Evolutionary conservation across 2,888 invertebrate genomes (phyloP).

Genomic region (Lasiommata megera): DNA sequence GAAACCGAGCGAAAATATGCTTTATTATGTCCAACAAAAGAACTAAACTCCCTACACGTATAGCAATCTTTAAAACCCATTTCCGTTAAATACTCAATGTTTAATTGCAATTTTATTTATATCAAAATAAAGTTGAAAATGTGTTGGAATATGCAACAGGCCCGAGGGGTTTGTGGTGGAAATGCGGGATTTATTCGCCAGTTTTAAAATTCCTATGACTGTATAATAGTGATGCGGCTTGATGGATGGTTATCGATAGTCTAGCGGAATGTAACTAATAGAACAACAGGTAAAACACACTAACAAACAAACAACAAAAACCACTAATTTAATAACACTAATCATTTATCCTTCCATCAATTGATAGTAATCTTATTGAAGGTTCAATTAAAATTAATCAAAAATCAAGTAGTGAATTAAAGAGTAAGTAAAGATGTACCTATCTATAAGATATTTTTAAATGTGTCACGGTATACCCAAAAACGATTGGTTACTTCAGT

Average conservation of each 20-base stretch:
- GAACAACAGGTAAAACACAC: no score
- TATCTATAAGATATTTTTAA: no score
- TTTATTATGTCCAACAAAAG: conserved; percentile 20
- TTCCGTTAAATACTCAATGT: conserved; percentile 5
- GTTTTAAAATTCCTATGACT: conserved; percentile 30
- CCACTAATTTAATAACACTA: no score
- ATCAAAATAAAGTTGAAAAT: conserved; percentile 12
- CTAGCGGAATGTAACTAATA: neutral
- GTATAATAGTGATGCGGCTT: conserved; percentile 4
- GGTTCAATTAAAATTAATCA: no score
- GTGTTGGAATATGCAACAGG: conserved; percentile 18
- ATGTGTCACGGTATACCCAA: no score
- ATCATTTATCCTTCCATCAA: no score
- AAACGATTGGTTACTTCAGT: no score
- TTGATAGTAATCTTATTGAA: no score
- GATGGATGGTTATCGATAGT: conserved; percentile 1
- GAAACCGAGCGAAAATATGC: conserved; percentile 24
- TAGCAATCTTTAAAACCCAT: conserved; percentile 7
- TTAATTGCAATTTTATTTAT: conserved; percentile 7
- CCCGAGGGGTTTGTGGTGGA: conserved; percentile 18
- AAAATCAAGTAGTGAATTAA: no score
- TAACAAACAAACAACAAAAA: no score
- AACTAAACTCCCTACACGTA: conserved; percentile 14
- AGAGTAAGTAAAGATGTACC: no score
- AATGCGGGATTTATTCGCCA: conserved; percentile 32